A percentile compares a stretch with the other conserved stretches of the same genome.
phyloP scores from a whole-genome alignment of 2,113 vertebrate genomes.

The Nycticryphes semicollaris region DNA sequence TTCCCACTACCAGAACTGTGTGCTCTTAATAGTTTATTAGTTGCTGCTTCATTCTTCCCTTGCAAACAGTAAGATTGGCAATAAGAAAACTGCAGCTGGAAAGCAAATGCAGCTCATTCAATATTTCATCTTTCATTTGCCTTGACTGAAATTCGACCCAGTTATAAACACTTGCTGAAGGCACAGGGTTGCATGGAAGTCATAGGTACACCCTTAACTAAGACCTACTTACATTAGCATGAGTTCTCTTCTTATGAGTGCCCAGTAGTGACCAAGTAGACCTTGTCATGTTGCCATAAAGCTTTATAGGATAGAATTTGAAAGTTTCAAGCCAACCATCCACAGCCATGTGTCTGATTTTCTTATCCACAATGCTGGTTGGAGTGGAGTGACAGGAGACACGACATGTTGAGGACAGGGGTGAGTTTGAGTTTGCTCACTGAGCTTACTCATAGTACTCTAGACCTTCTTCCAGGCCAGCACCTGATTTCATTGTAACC shows the following conservation, averaged over 20 bases:
- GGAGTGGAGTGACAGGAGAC: background rate
- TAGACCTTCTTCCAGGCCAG: background rate
- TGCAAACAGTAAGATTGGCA: background rate
- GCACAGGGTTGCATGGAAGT: background rate
- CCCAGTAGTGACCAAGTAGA: no score
- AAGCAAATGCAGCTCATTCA: background rate
- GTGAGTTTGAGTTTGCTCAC: background rate
- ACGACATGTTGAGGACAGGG: rapidly evolving
- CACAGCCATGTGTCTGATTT: background rate
- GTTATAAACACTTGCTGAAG: background rate
- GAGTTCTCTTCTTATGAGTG: background rate
- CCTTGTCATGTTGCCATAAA: background rate
- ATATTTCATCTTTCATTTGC: background rate
- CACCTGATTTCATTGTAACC: background rate
- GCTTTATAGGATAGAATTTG: background rate
- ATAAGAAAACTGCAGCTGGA: background rate
- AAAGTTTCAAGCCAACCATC: background rate
- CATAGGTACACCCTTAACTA: background rate
- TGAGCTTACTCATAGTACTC: background rate
- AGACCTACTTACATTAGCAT: background rate
- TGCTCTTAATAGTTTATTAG: background rate
- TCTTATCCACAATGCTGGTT: background rate
- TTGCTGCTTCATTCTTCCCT: background rate
- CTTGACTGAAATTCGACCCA: background rate
- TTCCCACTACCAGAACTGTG: background rate